Evolutionary conservation across 2,888 invertebrate genomes (phyloP), one percentile per base, ranked within the genome.

Genomic region (Agelastica alni): DNA sequence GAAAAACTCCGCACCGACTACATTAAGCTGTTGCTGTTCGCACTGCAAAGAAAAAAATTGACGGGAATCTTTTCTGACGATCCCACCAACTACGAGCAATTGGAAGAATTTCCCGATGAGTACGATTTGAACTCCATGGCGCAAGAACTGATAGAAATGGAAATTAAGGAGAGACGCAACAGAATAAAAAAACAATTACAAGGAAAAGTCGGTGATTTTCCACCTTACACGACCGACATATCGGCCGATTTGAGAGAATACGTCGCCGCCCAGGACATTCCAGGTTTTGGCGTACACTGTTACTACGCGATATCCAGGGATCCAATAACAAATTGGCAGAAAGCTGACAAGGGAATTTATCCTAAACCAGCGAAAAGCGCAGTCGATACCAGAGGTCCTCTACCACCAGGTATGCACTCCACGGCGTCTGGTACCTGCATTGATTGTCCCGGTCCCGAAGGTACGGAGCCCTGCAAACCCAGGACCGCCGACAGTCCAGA

Each of bases 231-330:
- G 4, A 70, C 72, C 0, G 77, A 77, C 41, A 70, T 70, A 63
- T 77, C 78, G 0, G 68, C 77, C 2, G 77, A 80, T 65, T 65
- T 77, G 9, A 65, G 73, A 34, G 77, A 79, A 61, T 80, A 78
- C 65, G 76, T 76, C 0, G 77, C 78, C 1, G 73, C 77, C 13
- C 80, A 80, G 60, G 75, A 78, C 59, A 79, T 80, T 51, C 78
- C 79, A 22, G 70, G 75, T 52, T 80, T 78, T 65, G 80, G 80
- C 1, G 72, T 79, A 9, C 80, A 81, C 51, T 78, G 75, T n/a
- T 81, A 77, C 60, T 80, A 79, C 60, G 81, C 80, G 1, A 66
- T 77, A 37, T 80, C 80, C 5, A 73, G 66, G 12, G 75, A 79
- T 53, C 78, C 79, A 0, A 55, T 81, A 9, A 63, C 72, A n/a